Evolutionary conservation across 2,797 vertebrate species (phyloP).

Genomic region (Apodemus agrarius): DNA sequence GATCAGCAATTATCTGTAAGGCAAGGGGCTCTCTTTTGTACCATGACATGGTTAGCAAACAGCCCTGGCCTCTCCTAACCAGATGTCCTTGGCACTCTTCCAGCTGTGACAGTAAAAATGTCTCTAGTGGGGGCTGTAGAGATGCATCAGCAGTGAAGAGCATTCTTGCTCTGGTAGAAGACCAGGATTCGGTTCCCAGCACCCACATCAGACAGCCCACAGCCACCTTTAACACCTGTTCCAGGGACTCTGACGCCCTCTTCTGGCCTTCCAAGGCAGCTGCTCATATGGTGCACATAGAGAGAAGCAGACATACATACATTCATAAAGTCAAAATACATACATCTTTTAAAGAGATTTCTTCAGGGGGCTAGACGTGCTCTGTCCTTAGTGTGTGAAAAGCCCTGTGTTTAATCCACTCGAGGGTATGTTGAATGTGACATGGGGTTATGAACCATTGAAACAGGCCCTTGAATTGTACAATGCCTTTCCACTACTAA

Average conservation of each 20-base stretch:
- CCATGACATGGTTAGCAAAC: not conserved
- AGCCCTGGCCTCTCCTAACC: not conserved
- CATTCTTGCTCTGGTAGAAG: not conserved
- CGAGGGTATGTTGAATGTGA: not conserved
- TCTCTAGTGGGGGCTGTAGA: not conserved
- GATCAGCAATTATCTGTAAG: not conserved
- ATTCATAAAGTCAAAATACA: no score
- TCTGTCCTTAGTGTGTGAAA: not conserved
- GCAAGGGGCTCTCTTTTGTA: no score
- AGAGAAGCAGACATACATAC: not conserved
- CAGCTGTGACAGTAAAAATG: not conserved
- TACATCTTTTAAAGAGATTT: not conserved
- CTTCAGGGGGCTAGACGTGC: no score
- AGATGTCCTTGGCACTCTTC: not conserved
- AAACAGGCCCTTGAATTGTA: not conserved
- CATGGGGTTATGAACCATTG: not conserved
- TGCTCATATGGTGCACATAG: not conserved
- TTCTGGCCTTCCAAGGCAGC: not conserved
- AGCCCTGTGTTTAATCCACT: not conserved
- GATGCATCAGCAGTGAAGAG: not conserved
- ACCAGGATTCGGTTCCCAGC: not conserved
- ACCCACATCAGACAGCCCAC: not conserved
- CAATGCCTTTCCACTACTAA: not conserved
- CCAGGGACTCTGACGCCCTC: not conserved
- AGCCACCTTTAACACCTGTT: not conserved